These are phyloP conservation scores for Brachionus koreanus DNA, from an alignment of 1,140 invertebrate genomes.

Conservation along the genomic window DNA sequence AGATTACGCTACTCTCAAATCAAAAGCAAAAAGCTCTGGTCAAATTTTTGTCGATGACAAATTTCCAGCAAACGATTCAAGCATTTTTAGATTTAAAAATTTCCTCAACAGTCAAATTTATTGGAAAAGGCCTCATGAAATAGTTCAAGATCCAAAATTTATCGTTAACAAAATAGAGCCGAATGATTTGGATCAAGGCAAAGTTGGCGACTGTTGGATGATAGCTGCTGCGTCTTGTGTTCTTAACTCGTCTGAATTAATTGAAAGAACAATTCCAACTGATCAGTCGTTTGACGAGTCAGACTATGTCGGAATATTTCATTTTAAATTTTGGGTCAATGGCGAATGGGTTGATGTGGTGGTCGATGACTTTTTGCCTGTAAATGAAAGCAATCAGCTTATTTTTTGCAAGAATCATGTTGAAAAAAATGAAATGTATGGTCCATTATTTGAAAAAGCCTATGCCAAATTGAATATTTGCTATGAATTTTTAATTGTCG, in stretches of 20 bases:
- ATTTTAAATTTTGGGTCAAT: conserved; percentile 73
- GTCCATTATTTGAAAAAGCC: conserved; percentile 73
- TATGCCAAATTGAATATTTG: conserved; percentile 55
- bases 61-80: conserved; percentile 63
- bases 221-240: conserved; percentile 67
- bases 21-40: conserved; percentile 54
- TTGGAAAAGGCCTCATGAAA: conserved; percentile 60
- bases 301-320: conserved; percentile 59
- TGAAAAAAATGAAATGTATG: conserved; percentile 74
- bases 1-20: background rate
- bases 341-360: conserved; percentile 73
- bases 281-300: conserved; percentile 66
- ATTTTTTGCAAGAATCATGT: conserved; percentile 67
- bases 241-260: conserved; percentile 65
- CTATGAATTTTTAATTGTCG: conserved; percentile 60
- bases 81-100: conserved; percentile 61
- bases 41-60: conserved; percentile 69
- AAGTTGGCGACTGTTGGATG: conserved; percentile 66
- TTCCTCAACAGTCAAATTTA: conserved; percentile 54
- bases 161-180: conserved; percentile 48
- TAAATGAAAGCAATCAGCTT: conserved; percentile 64
- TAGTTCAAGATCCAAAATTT: conserved; percentile 49
- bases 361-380: conserved; percentile 72
- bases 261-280: conserved; percentile 67
- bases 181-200: conserved; percentile 66